These are phyloP conservation scores for Pyrrhia umbra DNA, from an alignment of 2,888 invertebrate genomes.

Conservation along the genomic window DNA sequence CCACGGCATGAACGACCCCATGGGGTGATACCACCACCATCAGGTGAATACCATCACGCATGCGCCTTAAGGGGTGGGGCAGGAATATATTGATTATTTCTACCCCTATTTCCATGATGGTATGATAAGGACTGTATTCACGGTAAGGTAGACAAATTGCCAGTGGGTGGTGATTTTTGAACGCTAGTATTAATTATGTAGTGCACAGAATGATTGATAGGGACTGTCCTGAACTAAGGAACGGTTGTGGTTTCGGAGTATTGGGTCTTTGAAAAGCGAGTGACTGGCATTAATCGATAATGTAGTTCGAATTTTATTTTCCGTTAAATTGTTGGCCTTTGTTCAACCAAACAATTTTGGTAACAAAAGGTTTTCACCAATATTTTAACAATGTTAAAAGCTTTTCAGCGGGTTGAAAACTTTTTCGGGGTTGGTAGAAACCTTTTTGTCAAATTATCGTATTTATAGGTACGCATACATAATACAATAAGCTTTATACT, in stretches of 20 bases:
- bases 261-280: slow-evolving; percentile 18
- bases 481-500: no score
- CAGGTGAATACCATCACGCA: slow-evolving; percentile 81
- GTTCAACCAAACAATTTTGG: neutral
- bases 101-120: slow-evolving; percentile 83
- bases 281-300: slow-evolving; percentile 39
- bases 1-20: slow-evolving; percentile 77
- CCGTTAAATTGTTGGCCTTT: neutral
- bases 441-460: neutral
- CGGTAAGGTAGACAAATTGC: slow-evolving; percentile 83
- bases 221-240: slow-evolving; percentile 66
- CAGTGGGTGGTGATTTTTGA: slow-evolving; percentile 78
- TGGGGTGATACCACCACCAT: slow-evolving; percentile 84
- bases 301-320: neutral
- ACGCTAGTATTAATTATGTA: slow-evolving; percentile 86
- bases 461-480: no score
- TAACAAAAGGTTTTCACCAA: slow-evolving; percentile 1
- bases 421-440: neutral
- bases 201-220: slow-evolving; percentile 85
- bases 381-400: neutral
- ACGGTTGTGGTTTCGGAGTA: slow-evolving; percentile 33
- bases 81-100: slow-evolving; percentile 86
- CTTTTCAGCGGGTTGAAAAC: slow-evolving; percentile 10
- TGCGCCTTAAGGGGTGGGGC: slow-evolving; percentile 84
- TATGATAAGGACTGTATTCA: slow-evolving; percentile 84